phyloP scores from a whole-genome alignment of 2,797 vertebrate species.

The Schizopygopsis pylzovi region DNA sequence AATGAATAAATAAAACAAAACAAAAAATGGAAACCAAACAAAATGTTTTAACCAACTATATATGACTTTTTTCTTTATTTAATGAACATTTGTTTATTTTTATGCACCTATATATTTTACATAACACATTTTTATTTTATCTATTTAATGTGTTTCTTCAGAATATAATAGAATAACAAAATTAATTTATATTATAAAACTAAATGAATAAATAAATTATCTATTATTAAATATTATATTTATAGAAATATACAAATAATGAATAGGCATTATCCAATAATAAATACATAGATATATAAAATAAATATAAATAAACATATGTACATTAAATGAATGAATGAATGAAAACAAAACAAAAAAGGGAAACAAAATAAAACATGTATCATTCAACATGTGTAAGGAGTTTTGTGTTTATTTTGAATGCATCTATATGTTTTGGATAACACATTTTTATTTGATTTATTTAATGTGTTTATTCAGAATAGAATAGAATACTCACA shows the following conservation, averaged over 20 bases:
- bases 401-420: not conserved
- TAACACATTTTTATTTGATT: too few species aligned
- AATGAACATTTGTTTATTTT: not conserved
- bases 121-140: not conserved
- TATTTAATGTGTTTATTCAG: too few species aligned
- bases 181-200: too few species aligned
- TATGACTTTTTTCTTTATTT: not conserved
- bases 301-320: not conserved
- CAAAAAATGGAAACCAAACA: not conserved
- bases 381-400: not conserved
- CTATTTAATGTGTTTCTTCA: not conserved
- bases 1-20: not conserved
- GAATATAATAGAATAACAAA: too few species aligned
- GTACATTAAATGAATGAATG: not conserved
- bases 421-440: too few species aligned
- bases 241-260: too few species aligned
- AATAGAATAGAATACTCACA: not conserved
- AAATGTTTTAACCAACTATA: not conserved
- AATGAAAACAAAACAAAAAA: not conserved
- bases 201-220: too few species aligned
- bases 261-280: too few species aligned
- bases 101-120: not conserved
- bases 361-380: not conserved
- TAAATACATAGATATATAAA: too few species aligned
- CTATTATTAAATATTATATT: too few species aligned